Base-by-base conservation (phyloP, 2,113 vertebrate genomes). In the Lasiurus cinereus region DNA sequence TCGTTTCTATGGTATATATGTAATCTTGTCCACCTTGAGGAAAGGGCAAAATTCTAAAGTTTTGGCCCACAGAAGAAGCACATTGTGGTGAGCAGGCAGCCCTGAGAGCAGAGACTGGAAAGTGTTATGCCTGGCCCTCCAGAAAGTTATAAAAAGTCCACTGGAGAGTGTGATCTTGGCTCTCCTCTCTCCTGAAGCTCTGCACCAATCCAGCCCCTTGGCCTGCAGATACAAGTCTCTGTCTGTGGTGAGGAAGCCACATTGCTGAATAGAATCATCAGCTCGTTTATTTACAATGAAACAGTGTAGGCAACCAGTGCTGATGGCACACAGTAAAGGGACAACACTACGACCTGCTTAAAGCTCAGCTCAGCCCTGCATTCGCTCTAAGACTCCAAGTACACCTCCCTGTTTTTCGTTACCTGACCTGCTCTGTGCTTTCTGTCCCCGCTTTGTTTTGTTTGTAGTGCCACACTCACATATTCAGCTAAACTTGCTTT, bases 401-500 rank as follows among this genome's bases (percentile, higher is more conserved):
- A 56, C 66, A 19, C 6, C 10, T 18, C 27, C 15, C 18, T n/a
- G 70, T 52, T 29, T 72, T 77, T 83, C 27, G n/a, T 22, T 46
- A 15, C 78, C 70, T 66, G 36, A 39, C n/a, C 73, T 54, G 46
- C 36, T 87, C 36, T 59, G 4, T 21, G 8, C 2, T 14, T 56
- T 11, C 80, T 31, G 36, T 50, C 31, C 27, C 50, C 12, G 3
- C 21, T 90, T 80, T 50, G 77, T 82, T 94, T 74, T 90, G 43
- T 90, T 90, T 90, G 29, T 48, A n/a, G 76, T 59, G 6, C 69
- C 74, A 22, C 43, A 29, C 18, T 39, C 22, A 79, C 78, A 54
- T 21, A 29, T 59, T n/a, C 91, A 39, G 64, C 91, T 88, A 83
- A 91, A 85, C 88, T 85, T 80, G 21, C 52, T 72, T 94, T 85